Percentiles rank a stretch among this genome's conserved stretches.
Evolutionary conservation across 2,113 vertebrate genomes (phyloP).

Genomic region (Prietella phreatophila): DNA sequence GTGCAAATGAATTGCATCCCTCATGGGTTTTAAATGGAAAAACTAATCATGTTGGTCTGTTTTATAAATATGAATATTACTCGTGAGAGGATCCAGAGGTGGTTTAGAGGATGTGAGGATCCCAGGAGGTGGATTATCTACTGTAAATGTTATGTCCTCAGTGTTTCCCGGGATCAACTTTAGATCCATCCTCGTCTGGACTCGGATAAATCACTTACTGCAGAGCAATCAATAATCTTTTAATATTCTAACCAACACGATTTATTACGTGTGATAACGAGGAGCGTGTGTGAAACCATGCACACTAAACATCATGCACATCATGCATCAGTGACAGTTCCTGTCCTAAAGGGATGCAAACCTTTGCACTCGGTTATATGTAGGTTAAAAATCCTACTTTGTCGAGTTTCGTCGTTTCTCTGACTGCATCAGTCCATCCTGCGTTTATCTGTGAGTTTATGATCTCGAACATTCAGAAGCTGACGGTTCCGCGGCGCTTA

Average conservation of each 20-base stretch:
- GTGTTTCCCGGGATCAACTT: background rate
- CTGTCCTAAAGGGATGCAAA: background rate
- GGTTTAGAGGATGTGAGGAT: background rate
- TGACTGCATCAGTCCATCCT: constrained; percentile 5
- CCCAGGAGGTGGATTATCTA: background rate
- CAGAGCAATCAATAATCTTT: background rate
- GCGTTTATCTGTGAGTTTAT: constrained; percentile 72
- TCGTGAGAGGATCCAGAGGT: background rate
- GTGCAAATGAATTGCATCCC: background rate
- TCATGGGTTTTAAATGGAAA: background rate
- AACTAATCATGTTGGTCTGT: background rate
- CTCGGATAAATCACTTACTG: background rate
- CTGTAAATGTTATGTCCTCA: background rate
- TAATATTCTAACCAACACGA: background rate
- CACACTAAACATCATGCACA: background rate
- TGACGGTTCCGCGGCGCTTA: constrained; percentile 73
- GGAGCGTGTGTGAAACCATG: background rate
- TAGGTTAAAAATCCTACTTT: background rate
- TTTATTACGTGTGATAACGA: background rate
- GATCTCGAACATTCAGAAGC: constrained; percentile 82
- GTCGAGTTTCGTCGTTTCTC: constrained; percentile 3
- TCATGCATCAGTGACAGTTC: background rate
- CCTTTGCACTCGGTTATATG: background rate
- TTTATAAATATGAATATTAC: background rate
- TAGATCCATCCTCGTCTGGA: background rate